Evolutionary conservation across 2,113 vertebrate genomes (phyloP), one percentile per base, ranked within the genome.

Genomic region (Carassius auratus): DNA sequence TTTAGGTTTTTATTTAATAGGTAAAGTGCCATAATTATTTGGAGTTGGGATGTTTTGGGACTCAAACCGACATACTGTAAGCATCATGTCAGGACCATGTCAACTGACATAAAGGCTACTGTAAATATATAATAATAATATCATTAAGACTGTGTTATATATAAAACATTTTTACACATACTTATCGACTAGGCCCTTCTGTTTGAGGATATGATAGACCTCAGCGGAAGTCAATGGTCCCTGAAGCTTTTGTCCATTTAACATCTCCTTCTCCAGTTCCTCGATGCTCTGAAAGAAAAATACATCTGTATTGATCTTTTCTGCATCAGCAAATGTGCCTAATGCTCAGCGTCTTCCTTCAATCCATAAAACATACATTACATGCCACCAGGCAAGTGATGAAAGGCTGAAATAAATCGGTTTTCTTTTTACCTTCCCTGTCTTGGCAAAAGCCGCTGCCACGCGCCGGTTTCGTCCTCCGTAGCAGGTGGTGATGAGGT

Each of bases 211-310:
- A 68, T 93, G 94, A 85, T 95, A 86, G 13, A 97, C 96, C 87
- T 97, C 96, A 4, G 94, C 95, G 1, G 96, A 96, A 12, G 96
- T 97, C 84, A 93, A 94, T 0, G 96, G 97, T 0, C 97, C 96
- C 79, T 97, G 96, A 33, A 97, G 94, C 87, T 97, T 97, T 92
- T 97, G 96, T 12, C 96, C 97, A 3, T 97, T 96, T 85, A 97
- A 79, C 95, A 97, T 94, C 85, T 97, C 96, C 42, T 93, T 89
- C 89, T 97, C 97, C 61, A 97, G 73, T 66, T 96, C 94, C 91
- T 96, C 95, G 76, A 97, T 94, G 85, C 94, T 95, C 96, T 97
- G 80, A 62, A 23, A 52, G 21, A 45, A 45, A 66, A 55, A 61
- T 4, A 50, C 19, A 14, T 26, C 50, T 81, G 38, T 36, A 45